Evolutionary conservation across 2,797 vertebrate genomes (phyloP), one percentile per base, ranked within the genome.

Genomic region (Tragelaphus eurycerus): DNA sequence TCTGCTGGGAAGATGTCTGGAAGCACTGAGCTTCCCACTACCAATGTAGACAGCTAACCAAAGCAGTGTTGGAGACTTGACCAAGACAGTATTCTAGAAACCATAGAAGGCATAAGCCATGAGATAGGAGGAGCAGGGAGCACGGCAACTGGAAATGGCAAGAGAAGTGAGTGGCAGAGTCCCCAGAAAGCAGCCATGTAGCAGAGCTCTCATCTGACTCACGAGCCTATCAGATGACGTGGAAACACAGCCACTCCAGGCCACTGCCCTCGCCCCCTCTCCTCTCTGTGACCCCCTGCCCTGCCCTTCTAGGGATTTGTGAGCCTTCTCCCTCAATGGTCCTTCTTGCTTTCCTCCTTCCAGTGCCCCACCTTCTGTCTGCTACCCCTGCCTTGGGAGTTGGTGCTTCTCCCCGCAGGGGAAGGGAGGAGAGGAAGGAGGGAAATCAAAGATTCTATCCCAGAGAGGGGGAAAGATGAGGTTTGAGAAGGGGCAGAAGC

Each of bases 341-440:
- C 97, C 90, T 89, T 59, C 86, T 92, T 92, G 78, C 90, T 94
- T 94, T 89, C 85, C 60, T 78, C 43, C 83, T 94, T 67, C 94
- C 57, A 25, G 23, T 48, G 25, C 57, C 59, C 91, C 48, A 38
- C 60, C 96, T 86, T 60, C 93, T 97, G 97, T 98, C 98, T 98
- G 97, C 97, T 96, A 86, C 95, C 97, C 97, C 91, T 97, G 93
- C 97, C 94, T 97, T 97, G 98, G 98, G 97, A 97, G 96, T 97
- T 98, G 97, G 98, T 98, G 97, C 97, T 98, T 71, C 19, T 71
- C 67, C 67, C 17, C 3, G 11, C 6, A 38, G 11, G 71, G 71
- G 2, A 43, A 74, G 21, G 21, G 23, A 43, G 38, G 34, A 43
- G 11, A 74, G 6, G 3, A 43, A 74, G 38, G 21, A 74, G 38